A percentile compares a stretch with the other conserved stretches of the same genome.
Conservation (phyloP, 2,797 vertebrate genomes). For the Stomatorhinus walkeri region DNA sequence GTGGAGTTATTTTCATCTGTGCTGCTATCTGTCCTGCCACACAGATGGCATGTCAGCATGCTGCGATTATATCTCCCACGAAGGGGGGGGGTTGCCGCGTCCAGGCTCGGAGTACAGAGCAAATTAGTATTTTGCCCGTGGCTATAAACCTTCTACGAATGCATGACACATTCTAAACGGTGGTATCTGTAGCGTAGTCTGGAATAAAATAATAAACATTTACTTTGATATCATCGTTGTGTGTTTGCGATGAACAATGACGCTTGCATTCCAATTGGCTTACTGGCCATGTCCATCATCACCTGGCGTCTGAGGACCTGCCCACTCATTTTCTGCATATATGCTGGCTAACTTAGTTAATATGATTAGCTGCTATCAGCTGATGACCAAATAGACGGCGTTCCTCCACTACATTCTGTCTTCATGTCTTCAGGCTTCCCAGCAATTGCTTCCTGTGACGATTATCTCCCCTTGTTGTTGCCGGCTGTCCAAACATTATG, state of each 20-base stretch:
- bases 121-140: not conserved
- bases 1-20: conserved; percentile 12
- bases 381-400: not conserved
- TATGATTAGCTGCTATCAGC: not conserved
- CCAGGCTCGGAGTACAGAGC: not conserved
- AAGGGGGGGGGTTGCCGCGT: not conserved
- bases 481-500: not conserved
- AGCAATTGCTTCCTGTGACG: not conserved
- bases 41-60: conserved; percentile 12
- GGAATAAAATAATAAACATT: not conserved
- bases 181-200: not conserved
- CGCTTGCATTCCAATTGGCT: not conserved
- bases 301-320: not conserved
- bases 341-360: not conserved
- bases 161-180: not conserved
- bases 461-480: not conserved
- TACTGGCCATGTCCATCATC: not conserved
- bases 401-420: not conserved
- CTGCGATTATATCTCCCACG: not conserved
- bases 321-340: not conserved
- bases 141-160: not conserved
- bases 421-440: not conserved
- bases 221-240: not conserved
- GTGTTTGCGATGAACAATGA: not conserved
- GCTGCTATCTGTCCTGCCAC: not conserved